Conservation (phyloP, 2,113 vertebrate genomes). For the Eonycteris spelaea region DNA sequence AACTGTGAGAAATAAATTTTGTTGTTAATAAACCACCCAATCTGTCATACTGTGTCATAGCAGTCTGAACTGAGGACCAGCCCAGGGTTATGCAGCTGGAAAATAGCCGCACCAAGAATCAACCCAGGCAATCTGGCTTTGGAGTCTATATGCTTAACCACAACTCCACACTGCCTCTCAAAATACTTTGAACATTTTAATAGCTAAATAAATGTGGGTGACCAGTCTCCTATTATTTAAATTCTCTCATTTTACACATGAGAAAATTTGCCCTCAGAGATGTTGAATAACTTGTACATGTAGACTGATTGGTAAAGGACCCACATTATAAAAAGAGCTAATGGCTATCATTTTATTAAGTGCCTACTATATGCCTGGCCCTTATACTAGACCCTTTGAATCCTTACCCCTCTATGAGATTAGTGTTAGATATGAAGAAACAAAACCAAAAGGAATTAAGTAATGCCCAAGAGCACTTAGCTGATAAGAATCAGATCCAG, state of each 20-base stretch:
- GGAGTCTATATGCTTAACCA: not conserved
- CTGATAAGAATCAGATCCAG: not conserved
- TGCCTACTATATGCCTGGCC: not conserved
- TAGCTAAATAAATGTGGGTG: not conserved
- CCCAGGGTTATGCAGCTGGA: not conserved
- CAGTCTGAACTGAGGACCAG: not conserved
- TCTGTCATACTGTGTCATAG: not conserved
- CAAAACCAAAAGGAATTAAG: not conserved
- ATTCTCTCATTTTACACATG: not conserved
- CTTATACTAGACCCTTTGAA: not conserved
- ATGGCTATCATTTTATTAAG: not conserved
- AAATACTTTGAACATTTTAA: not conserved
- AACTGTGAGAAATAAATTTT: not conserved
- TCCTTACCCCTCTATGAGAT: not conserved
- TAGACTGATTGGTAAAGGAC: not conserved
- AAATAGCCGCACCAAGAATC: not conserved
- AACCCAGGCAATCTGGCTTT: not conserved
- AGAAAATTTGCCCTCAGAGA: not conserved
- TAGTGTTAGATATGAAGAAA: not conserved
- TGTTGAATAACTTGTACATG: not conserved
- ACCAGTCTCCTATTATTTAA: not conserved
- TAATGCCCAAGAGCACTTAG: not conserved
- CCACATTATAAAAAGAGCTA: not conserved
- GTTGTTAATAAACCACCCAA: not conserved
- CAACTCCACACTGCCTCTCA: not conserved